phyloP scores from a whole-genome alignment of 2,888 invertebrate species.

The Galerucella nymphaeae region DNA sequence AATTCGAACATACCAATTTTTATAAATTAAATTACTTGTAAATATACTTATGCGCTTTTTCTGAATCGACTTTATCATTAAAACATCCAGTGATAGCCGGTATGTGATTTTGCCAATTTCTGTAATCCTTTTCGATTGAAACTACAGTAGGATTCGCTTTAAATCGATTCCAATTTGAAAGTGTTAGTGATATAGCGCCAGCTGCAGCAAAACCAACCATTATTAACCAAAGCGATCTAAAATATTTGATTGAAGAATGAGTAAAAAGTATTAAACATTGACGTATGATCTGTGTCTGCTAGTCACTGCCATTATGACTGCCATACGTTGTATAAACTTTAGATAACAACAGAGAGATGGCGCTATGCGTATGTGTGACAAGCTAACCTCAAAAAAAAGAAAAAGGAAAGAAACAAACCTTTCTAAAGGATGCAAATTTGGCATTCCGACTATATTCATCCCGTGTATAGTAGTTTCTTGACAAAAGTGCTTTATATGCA shows the following conservation, averaged over 20 bases:
- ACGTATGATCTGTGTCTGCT: no score
- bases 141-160: constrained; percentile 73
- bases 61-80: constrained; percentile 61
- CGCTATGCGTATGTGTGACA: no score
- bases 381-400: no score
- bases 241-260: constrained; percentile 31
- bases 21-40: constrained; percentile 51
- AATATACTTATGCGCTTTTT: constrained; percentile 59
- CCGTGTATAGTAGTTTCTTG: constrained; percentile 60
- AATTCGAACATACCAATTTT: background rate
- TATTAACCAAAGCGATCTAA: constrained; percentile 65
- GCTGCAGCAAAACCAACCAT: constrained; percentile 63
- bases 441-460: constrained; percentile 51
- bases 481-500: constrained; percentile 41
- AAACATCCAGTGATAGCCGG: constrained; percentile 71
- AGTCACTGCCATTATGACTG: no score
- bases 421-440: constrained; percentile 51
- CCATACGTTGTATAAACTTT: no score
- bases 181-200: constrained; percentile 65
- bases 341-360: no score
- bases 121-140: constrained; percentile 72
- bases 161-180: constrained; percentile 70
- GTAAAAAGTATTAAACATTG: no score
- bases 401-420: constrained; percentile 25
- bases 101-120: constrained; percentile 71